These are phyloP conservation scores for Paratilapia polleni DNA, from an alignment of 2,113 vertebrate species.

Conservation along the genomic window DNA sequence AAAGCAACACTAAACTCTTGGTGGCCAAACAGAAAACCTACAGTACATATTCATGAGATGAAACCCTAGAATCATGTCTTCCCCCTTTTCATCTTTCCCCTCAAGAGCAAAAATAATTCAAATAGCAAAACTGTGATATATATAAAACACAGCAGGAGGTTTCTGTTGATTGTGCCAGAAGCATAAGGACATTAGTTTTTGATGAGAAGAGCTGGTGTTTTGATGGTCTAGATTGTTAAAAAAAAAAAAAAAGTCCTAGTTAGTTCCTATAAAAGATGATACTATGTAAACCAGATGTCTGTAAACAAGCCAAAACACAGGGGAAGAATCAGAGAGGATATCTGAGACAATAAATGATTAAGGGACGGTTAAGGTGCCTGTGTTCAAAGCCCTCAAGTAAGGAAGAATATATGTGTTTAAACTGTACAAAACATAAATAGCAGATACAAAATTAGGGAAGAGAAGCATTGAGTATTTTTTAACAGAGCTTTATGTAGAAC, in stretches of 20 bases:
- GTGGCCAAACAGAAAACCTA: background rate
- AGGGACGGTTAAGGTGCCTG: background rate
- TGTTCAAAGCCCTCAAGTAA: background rate
- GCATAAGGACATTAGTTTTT: background rate
- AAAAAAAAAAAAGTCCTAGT: background rate
- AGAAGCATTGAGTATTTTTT: background rate
- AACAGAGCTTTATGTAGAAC: background rate
- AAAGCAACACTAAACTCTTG: background rate
- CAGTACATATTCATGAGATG: background rate
- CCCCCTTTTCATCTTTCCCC: too few relatives aligned
- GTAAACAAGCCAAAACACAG: slow-evolving; percentile 32
- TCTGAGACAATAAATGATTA: background rate
- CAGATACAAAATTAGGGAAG: background rate
- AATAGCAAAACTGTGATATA: background rate
- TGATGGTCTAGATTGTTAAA: background rate
- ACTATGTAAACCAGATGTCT: slow-evolving; percentile 47
- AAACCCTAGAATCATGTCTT: background rate
- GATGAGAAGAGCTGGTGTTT: slow-evolving; percentile 2
- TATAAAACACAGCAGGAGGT: slow-evolving; percentile 10
- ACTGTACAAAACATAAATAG: background rate
- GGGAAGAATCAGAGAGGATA: background rate
- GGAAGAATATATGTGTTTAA: background rate
- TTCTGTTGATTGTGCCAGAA: background rate
- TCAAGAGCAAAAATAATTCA: background rate
- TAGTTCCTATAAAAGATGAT: slow-evolving; percentile 16